Evolutionary conservation across 2,113 vertebrate species (phyloP).

Genomic region (Scomber colias): DNA sequence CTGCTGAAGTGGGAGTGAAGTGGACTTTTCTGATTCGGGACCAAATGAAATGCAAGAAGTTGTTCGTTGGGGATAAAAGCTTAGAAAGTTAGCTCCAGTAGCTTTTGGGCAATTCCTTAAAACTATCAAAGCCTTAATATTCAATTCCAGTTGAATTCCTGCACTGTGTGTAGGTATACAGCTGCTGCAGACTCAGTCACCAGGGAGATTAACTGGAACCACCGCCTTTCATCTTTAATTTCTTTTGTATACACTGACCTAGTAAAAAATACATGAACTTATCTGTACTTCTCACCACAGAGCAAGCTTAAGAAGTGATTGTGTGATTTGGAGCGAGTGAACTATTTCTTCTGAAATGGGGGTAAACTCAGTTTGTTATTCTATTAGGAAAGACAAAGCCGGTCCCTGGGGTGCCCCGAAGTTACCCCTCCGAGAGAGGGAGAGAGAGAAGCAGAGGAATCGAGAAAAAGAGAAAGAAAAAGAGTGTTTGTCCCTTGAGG

Average conservation of each 20-base stretch:
- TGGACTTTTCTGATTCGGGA: slow-evolving; percentile 45
- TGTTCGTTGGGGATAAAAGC: slow-evolving; percentile 62
- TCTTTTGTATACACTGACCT: slow-evolving; percentile 75
- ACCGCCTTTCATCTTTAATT: slow-evolving; percentile 75
- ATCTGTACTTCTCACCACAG: slow-evolving; percentile 58
- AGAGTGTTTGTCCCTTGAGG: slow-evolving; percentile 60
- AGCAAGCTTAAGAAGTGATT: slow-evolving; percentile 64
- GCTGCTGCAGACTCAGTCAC: slow-evolving; percentile 51
- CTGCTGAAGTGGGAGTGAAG: neutral
- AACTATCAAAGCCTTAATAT: slow-evolving; percentile 69
- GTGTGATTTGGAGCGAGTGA: slow-evolving; percentile 59
- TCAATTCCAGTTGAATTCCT: slow-evolving; percentile 65
- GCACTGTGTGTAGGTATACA: slow-evolving; percentile 59
- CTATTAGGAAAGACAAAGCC: slow-evolving; percentile 78
- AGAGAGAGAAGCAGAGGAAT: slow-evolving; percentile 37
- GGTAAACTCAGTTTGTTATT: slow-evolving; percentile 79
- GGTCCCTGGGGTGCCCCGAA: slow-evolving; percentile 74
- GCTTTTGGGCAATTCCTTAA: slow-evolving; percentile 66
- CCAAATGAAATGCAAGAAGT: slow-evolving; percentile 42
- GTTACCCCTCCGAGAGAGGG: slow-evolving; percentile 72
- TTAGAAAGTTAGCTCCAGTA: slow-evolving; percentile 62
- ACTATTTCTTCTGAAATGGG: slow-evolving; percentile 73
- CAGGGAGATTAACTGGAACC: slow-evolving; percentile 66
- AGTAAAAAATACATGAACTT: slow-evolving; percentile 74
- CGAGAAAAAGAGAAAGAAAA: slow-evolving; percentile 56